A percentile compares a stretch with the other conserved stretches of the same genome.
These are phyloP conservation scores for Diadumene lineata DNA, from an alignment of 92 coral and sea anemone genomes.

Conservation along the genomic window DNA sequence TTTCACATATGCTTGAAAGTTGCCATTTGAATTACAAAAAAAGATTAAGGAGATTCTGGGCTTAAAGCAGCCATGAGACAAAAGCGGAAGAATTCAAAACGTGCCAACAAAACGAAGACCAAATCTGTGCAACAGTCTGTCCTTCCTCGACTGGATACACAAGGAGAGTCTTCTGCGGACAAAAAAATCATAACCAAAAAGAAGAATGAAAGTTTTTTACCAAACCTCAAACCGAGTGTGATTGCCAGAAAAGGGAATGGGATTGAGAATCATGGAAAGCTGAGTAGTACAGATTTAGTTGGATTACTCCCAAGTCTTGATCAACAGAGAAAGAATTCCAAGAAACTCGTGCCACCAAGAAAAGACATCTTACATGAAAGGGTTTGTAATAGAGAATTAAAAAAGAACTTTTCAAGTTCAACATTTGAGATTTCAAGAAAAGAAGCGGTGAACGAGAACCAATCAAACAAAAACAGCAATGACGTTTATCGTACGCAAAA, in stretches of 20 bases:
- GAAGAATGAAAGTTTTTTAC: neutral
- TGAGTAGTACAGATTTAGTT: too few relatives aligned
- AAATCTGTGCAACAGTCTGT: neutral
- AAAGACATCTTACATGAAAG: neutral
- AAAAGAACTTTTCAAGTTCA: too few relatives aligned
- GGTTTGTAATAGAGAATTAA: neutral
- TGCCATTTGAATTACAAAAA: neutral
- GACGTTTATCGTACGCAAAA: too few relatives aligned
- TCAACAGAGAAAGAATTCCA: neutral
- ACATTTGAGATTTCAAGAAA: too few relatives aligned
- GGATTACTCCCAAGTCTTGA: neutral
- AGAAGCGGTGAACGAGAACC: too few relatives aligned
- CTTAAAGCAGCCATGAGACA: neutral
- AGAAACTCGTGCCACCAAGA: neutral
- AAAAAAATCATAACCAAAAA: neutral
- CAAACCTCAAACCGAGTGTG: neutral
- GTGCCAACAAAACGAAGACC: neutral
- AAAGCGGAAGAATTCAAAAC: conserved; percentile 14
- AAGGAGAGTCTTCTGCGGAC: neutral
- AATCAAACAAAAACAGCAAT: too few relatives aligned
- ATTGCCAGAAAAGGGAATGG: neutral
- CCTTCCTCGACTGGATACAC: neutral
- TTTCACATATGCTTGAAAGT: too few relatives aligned
- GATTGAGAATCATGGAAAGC: neutral
- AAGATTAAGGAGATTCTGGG: too few relatives aligned